phyloP scores from a whole-genome alignment of 2,888 invertebrate genomes.

The Drosophila phalerata region DNA sequence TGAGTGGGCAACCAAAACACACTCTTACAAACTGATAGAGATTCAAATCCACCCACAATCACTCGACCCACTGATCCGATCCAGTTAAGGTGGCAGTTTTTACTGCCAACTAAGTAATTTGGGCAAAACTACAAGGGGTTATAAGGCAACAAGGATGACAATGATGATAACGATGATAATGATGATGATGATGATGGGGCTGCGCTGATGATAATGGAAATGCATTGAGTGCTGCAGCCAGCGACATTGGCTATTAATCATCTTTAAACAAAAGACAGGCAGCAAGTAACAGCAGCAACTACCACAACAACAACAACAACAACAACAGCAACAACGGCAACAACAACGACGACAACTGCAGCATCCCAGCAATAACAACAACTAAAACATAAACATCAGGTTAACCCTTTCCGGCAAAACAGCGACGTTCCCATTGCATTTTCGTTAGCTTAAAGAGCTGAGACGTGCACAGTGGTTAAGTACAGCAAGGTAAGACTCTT shows the following conservation, averaged over 20 bases:
- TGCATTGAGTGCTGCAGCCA: conserved; percentile 76
- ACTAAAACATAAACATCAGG: conserved; percentile 81
- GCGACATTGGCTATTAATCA: conserved; percentile 83
- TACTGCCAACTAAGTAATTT: conserved; percentile 72
- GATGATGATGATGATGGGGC: conserved; percentile 34
- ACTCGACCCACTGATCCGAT: neutral
- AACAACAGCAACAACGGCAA: conserved; percentile 28
- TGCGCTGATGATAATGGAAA: conserved; percentile 74
- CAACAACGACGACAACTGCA: conserved; percentile 30
- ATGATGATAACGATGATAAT: conserved; percentile 18
- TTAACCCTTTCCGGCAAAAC: conserved; percentile 74
- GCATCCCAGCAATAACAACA: conserved; percentile 50
- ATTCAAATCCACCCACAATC: neutral
- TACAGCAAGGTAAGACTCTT: too few relatives aligned
- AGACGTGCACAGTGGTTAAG: conserved; percentile 55
- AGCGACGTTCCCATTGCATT: conserved; percentile 55
- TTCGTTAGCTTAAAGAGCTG: conserved; percentile 58
- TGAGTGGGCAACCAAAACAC: conserved; percentile 54
- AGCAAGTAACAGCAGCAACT: conserved; percentile 48
- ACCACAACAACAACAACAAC: conserved; percentile 23
- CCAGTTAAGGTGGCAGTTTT: conserved; percentile 52
- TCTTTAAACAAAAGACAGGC: conserved; percentile 81
- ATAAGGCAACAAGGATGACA: conserved; percentile 20
- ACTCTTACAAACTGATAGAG: conserved; percentile 26
- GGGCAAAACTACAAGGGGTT: conserved; percentile 53